Percentiles rank a stretch among this genome's conserved stretches.
These are phyloP conservation scores for Microcebus lehilahytsara DNA, from an alignment of 2,113 vertebrate genomes.

Conservation along the genomic window DNA sequence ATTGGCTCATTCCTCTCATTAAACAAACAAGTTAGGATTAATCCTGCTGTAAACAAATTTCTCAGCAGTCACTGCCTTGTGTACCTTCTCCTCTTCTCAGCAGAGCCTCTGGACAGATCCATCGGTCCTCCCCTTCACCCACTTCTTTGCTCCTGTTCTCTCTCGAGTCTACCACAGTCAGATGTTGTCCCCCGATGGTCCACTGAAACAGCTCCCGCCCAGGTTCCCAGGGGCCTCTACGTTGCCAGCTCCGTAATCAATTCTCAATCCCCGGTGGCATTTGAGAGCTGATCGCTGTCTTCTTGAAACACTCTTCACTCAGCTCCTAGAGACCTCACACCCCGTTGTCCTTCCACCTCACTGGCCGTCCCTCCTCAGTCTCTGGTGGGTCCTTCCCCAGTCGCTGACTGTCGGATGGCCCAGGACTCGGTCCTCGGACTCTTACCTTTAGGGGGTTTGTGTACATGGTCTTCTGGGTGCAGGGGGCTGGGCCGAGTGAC, in stretches of 20 bases:
- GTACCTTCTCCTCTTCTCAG: neutral
- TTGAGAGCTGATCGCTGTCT: neutral
- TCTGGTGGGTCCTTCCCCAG: neutral
- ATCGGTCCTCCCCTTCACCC: neutral
- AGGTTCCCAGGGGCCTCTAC: neutral
- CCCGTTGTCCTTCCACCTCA: neutral
- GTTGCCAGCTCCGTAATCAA: neutral
- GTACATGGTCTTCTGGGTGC: neutral
- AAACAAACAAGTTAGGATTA: neutral
- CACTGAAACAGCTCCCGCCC: neutral
- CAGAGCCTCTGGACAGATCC: neutral
- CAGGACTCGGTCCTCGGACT: neutral
- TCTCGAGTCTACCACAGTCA: neutral
- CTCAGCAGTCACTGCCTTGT: neutral
- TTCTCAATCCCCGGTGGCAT: neutral
- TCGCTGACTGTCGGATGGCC: neutral
- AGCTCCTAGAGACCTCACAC: neutral
- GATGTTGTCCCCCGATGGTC: neutral
- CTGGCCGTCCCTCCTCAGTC: neutral
- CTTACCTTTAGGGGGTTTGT: neutral
- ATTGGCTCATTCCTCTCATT: neutral
- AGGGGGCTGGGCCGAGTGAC: neutral
- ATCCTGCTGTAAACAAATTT: neutral
- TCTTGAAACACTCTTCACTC: neutral
- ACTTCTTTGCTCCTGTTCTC: neutral